Evolutionary conservation across 1,140 invertebrate species (phyloP), one percentile per base, ranked within the genome.

Genomic region (Muscidifurax raptorellus): DNA sequence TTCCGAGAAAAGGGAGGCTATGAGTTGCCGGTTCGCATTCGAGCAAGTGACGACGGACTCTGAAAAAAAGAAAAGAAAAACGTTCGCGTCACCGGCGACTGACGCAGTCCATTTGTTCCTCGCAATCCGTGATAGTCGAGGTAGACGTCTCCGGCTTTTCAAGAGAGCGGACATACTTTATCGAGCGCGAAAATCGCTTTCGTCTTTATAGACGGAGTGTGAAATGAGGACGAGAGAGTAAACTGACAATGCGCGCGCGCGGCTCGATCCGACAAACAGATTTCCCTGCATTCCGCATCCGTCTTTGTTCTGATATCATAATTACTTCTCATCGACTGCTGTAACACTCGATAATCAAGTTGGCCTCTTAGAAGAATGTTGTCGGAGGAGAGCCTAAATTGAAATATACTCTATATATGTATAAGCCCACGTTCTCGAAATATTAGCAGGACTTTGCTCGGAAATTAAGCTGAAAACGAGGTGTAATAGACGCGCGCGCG

Each of bases 101-200:
- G 77, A 74, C 52, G 79, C 47, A 79, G 69, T 74, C 69, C 76
- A 84, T 84, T 84, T 72, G 77, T 80, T 84, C 69, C 66, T 72
- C 22, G 64, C 67, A 80, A 79, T 80, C 83, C 25, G 9, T 13
- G 82, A 30, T 27, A 69, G 67, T 15, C 0, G 9, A 28, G 27
- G 71, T 27, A 27, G 32, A 74, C 52, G 52, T 59, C 22, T 18
- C 18, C 15, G 69, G 27, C 22, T 75, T 80, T 76, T 36, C 69
- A n/a, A 80, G 76, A 80, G 67, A 84, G 67, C 66, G 40, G 78
- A 84, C 71, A 76, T 84, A 76, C 80, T 84, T 84, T 67, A 80
- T 84, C 83, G 71, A 80, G 47, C 59, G 83, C 80, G 59, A 84
- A 72, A 80, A 84, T 84, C 52, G 64, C 66, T 83, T 59, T 77